Base-by-base conservation (phyloP, 2,797 vertebrate species). In the Anabas testudineus region DNA sequence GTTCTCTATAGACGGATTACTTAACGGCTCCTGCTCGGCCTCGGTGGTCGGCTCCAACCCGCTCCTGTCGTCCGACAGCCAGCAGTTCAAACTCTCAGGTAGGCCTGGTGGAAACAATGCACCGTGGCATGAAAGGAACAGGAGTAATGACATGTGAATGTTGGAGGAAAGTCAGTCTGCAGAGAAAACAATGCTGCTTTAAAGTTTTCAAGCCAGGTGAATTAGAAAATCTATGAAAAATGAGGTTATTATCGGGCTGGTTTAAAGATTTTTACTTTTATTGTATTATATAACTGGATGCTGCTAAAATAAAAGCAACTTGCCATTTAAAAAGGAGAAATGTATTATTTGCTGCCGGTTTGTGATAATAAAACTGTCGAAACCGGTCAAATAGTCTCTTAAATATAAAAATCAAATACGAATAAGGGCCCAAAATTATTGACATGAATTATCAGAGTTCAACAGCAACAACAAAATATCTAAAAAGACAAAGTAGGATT, bases 1-100 rank as follows among this genome's bases (percentile, higher is more conserved):
- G 81, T 99, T 98, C 94, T 97, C 97, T 76, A 98, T 99, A 95
- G 97, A 99, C 93, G 97, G 97, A 95, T 96, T 99, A 96, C 94
- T 99, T 64, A 97, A 95, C 92, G 95, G 96, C 49, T 96, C 97
- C 26, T 98, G 97, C 90, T 95, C 97, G 78, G 96, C 96, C 81
- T 96, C 97, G 36, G 96, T 97, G 83, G 94, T 96, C 89, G 94
- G 93, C 88, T 94, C 96, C 67, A 93, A 90, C 80, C 85, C 95
- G 77, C 93, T 98, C 58, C 92, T 98, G 46, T 94, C 95, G 1
- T 86, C 96, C 49, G 96, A 99, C 87, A 94, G 81, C 76, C 96
- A 93, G 86, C 93, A 95, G 81, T 99, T 95, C 93, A 97, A 97
- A 93, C 96, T 98, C 86, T 93, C 95, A 95, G 97, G 97, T 99